Evolutionary conservation across 53 echinoderm and acorn worm genomes (phyloP).

Genomic region (Holothuria leucospilota): DNA sequence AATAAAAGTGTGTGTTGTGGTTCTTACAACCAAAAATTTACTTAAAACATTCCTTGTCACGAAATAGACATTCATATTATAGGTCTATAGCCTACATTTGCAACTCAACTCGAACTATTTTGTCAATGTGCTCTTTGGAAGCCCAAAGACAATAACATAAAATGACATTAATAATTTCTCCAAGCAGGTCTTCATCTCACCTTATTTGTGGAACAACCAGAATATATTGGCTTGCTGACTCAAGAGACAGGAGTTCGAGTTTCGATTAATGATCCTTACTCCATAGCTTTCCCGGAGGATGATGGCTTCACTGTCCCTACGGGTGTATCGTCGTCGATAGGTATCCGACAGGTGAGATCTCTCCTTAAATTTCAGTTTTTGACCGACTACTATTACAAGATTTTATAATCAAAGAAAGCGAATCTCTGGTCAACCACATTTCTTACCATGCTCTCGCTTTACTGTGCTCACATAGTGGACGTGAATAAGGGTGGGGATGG

Average conservation of each 20-base stretch:
- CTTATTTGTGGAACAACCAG: constrained; percentile 86
- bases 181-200: constrained; percentile 80
- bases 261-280: constrained; percentile 54
- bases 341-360: constrained; percentile 74
- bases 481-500: no score
- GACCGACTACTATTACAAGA: neutral
- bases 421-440: neutral
- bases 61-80: no score
- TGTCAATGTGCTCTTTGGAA: no score
- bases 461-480: no score
- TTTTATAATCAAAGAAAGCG: neutral
- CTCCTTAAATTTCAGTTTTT: neutral
- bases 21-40: no score
- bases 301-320: constrained; percentile 75
- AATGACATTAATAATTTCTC: no score
- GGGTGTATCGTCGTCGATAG: constrained; percentile 77
- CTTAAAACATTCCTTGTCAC: no score
- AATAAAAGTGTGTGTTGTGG: no score
- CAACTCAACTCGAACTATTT: no score
- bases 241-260: constrained; percentile 81
- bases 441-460: no score
- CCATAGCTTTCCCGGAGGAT: constrained; percentile 78
- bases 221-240: constrained; percentile 85
- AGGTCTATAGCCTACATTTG: no score
- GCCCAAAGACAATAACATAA: no score